These are phyloP conservation scores for Ameiurus melas DNA, from an alignment of 2,113 vertebrate genomes.

Conservation along the genomic window DNA sequence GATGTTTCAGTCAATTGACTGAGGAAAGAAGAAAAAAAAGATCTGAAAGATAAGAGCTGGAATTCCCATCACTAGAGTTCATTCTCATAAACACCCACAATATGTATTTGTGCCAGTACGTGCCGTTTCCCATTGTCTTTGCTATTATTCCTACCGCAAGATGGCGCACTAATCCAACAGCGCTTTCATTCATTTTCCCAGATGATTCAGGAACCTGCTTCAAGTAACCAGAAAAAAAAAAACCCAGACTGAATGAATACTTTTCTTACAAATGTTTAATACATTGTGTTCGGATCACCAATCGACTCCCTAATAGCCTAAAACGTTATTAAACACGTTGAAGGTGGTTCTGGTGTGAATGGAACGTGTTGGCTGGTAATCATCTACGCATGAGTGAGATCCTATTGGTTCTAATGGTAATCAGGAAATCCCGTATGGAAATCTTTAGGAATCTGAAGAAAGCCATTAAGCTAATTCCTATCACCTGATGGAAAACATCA, in stretches of 20 bases:
- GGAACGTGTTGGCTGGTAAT: not conserved
- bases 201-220: not conserved
- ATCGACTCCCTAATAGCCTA: not conserved
- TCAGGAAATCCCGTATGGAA: not conserved
- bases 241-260: not conserved
- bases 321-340: not conserved
- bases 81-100: not conserved
- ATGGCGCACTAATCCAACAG: not conserved
- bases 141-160: not conserved
- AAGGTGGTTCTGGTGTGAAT: not conserved
- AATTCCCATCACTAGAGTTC: not conserved
- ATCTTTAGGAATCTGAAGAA: not conserved
- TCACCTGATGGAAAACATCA: not conserved
- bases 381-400: not conserved
- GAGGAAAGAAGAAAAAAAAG: too few relatives aligned
- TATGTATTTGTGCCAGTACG: not conserved
- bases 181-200: not conserved
- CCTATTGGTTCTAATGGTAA: not conserved
- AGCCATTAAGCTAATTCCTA: not conserved
- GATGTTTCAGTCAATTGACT: not conserved
- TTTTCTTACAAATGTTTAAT: not conserved
- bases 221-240: not conserved
- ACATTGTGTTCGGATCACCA: not conserved
- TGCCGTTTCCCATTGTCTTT: not conserved
- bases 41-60: not conserved